phyloP scores from a whole-genome alignment of 35 echinoderm and acorn worm species.

The Patiria miniata region DNA sequence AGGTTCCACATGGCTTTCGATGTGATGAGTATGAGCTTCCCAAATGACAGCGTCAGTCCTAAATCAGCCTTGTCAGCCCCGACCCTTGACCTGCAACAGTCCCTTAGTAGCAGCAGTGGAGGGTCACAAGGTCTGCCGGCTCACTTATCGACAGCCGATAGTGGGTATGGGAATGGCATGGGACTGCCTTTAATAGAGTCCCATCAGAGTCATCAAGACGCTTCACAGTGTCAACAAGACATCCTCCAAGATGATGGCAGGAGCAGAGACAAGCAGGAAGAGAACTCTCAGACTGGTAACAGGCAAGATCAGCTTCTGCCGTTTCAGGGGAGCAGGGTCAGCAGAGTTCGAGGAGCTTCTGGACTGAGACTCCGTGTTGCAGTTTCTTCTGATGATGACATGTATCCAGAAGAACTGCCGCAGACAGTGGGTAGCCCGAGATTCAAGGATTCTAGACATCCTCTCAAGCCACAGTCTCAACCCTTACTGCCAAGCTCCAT shows the following conservation, averaged over 20 bases:
- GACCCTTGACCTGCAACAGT: constrained; percentile 16
- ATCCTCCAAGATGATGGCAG: not conserved
- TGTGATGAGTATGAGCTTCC: not conserved
- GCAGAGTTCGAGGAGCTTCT: not conserved
- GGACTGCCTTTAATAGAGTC: not conserved
- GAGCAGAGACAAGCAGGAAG: not conserved
- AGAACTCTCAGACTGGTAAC: not conserved
- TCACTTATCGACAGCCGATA: constrained; percentile 29
- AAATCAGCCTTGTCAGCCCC: not conserved
- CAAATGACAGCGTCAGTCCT: not conserved
- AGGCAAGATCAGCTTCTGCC: not conserved
- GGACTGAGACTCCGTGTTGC: not conserved
- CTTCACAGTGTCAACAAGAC: not conserved
- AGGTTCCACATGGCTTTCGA: constrained; percentile 1
- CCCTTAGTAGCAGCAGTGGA: not conserved
- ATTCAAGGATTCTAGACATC: not conserved
- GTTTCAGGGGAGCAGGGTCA: not conserved
- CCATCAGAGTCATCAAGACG: not conserved
- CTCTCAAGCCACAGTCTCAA: not conserved
- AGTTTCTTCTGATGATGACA: not conserved
- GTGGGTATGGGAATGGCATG: constrained; percentile 34
- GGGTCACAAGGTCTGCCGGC: constrained; percentile 2
- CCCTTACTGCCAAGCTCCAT: not conserved
- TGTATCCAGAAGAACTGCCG: not conserved
- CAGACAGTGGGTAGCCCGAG: not conserved